These are phyloP conservation scores for Tinamus major DNA, from an alignment of 2,797 vertebrate species.

Conservation along the genomic window DNA sequence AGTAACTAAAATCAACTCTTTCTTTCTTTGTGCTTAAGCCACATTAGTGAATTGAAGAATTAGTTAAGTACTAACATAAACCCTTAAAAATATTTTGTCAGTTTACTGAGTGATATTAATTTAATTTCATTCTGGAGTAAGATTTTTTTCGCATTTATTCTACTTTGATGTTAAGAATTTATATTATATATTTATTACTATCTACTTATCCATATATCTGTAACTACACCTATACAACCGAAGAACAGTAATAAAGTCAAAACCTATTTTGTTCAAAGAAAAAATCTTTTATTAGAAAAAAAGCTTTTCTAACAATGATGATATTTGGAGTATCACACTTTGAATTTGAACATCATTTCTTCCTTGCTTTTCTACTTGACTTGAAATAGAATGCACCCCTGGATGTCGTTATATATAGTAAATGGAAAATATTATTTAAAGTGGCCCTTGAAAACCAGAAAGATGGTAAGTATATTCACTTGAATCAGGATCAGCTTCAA, in stretches of 20 bases:
- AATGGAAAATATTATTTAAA: background rate
- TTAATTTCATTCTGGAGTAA: background rate
- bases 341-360: background rate
- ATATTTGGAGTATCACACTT: background rate
- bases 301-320: background rate
- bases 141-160: background rate
- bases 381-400: background rate
- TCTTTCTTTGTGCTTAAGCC: background rate
- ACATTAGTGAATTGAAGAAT: background rate
- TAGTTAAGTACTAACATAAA: background rate
- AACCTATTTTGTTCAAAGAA: background rate
- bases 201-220: too few species aligned
- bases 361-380: background rate
- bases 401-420: background rate
- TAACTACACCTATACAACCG: background rate
- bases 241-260: background rate
- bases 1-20: background rate
- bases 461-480: background rate
- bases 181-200: too few species aligned
- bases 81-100: background rate
- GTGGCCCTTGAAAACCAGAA: background rate
- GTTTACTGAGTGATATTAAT: background rate
- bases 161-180: background rate
- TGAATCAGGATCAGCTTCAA: background rate
- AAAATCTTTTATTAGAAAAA: too few species aligned